Percentiles rank a stretch among this genome's conserved stretches.
These are phyloP conservation scores for Nasonovia ribisnigri DNA, from an alignment of 2,888 invertebrate genomes.

Conservation along the genomic window DNA sequence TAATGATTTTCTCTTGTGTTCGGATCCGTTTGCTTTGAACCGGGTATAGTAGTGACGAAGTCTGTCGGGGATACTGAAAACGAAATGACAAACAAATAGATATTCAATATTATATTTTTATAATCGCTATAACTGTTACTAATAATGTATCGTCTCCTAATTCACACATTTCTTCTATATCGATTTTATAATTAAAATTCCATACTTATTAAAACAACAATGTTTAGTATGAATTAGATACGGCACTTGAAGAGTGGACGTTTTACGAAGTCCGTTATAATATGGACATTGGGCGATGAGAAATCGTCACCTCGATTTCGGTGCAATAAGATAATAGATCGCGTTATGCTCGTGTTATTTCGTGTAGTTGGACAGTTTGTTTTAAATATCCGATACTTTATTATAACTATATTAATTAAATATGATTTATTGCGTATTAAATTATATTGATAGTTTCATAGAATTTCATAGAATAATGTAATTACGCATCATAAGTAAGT, in stretches of 20 bases:
- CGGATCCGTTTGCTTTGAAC: conserved; percentile 53
- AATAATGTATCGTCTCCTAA: neutral
- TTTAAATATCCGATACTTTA: neutral
- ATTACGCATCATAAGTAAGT: neutral
- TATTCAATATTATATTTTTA: neutral
- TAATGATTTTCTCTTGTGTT: conserved; percentile 58
- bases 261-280: neutral
- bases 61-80: conserved; percentile 33
- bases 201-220: neutral
- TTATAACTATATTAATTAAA: neutral
- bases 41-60: conserved; percentile 36
- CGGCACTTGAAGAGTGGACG: neutral
- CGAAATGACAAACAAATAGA: neutral
- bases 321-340: neutral
- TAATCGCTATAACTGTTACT: neutral
- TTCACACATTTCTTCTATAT: neutral
- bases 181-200: neutral
- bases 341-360: neutral
- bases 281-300: neutral
- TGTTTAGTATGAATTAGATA: neutral
- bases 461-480: neutral
- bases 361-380: neutral
- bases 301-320: neutral
- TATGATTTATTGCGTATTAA: neutral
- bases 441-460: neutral